Evolutionary conservation across 2,797 vertebrate species (phyloP).

Genomic region (Hapalemur alaotrensis): DNA sequence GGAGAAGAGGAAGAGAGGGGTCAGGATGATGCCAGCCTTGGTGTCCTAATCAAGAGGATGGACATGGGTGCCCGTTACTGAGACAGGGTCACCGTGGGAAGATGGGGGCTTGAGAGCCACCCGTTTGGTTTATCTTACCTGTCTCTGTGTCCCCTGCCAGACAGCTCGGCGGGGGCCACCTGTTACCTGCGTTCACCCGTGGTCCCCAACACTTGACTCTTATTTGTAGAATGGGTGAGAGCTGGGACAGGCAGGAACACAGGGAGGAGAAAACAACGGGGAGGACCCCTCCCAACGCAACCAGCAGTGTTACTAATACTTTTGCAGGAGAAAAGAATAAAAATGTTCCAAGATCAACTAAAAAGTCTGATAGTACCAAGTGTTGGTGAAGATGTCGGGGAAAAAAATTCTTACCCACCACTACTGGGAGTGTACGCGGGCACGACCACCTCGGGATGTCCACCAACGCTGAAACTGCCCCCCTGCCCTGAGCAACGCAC

Average conservation of each 20-base stretch:
- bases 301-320: neutral
- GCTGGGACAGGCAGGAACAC: accelerated
- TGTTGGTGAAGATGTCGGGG: neutral
- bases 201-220: neutral
- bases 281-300: neutral
- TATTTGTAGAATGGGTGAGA: neutral
- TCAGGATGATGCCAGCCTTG: neutral
- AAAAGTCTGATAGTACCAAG: neutral
- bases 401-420: neutral
- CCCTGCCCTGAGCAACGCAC: accelerated
- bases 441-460: accelerated
- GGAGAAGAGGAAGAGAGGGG: neutral
- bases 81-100: neutral
- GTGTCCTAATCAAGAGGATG: neutral
- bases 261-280: neutral
- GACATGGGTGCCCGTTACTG: accelerated
- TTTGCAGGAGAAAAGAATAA: neutral
- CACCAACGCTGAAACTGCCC: neutral
- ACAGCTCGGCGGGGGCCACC: neutral
- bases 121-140: neutral
- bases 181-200: neutral
- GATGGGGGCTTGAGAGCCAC: accelerated
- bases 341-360: neutral
- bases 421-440: accelerated
- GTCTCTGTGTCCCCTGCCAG: neutral